Evolutionary conservation across 2,113 vertebrate genomes (phyloP), one percentile per base, ranked within the genome.

Genomic region (Aegypius monachus): DNA sequence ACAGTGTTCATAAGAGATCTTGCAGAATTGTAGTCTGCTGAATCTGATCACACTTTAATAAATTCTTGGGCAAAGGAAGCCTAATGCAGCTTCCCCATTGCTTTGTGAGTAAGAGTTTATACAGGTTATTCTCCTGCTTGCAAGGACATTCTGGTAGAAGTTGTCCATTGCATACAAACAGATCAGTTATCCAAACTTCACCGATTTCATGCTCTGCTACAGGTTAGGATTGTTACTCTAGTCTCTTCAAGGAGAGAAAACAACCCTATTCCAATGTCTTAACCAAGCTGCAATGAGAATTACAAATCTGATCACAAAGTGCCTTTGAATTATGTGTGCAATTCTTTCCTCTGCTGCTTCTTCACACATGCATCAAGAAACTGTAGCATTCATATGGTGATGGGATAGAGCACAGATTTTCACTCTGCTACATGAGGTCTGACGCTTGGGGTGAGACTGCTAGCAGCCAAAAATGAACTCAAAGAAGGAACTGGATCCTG

Each of bases 361-460:
- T 77, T 85, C 81, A 48, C 12, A 38, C 2, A 6, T 13, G 9
- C 58, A 32, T 36, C 52, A 53, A 70, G 72, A 71, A 89, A 67
- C 14, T 38, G 29, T 11, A 74, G 23, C n/a, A 56, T 67, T 71
- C 13, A 9, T 15, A 45, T 1, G 9, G 58, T 55, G 45, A 61
- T 38, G n/a, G 38, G n/a, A 78, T 43, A 73, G 88, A 29, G 38
- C 20, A 62, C 17, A 74, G 68, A 62, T 47, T 78, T 86, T 62
- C 42, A 63, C 34, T 63, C 61, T 47, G 65, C n/a, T 58, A 50
- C 2, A 0, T 40, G 62, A 55, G 45, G 22, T 29, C 0, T 0
- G 0, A 75, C 36, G 38, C 23, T 89, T 29, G 62, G n/a, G 21
- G 29, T 2, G 5, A 81, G 71, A 77, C 38, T 47, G 29, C 18